Evolutionary conservation across 2,888 invertebrate genomes (phyloP).

Genomic region (Apeira syringaria): DNA sequence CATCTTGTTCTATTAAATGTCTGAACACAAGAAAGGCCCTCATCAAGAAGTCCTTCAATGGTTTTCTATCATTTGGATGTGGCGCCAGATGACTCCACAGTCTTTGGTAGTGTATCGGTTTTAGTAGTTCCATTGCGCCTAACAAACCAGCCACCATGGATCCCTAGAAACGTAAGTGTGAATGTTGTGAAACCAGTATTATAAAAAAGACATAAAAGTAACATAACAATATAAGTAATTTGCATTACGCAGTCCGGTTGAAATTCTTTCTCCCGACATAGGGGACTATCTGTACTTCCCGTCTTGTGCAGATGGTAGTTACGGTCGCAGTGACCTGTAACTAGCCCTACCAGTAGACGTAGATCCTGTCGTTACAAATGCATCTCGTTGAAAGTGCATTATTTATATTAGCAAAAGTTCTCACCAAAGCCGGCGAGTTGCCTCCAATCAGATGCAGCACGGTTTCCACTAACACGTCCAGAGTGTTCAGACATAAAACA

Average conservation of each 20-base stretch:
- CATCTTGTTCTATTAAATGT: constrained; percentile 90
- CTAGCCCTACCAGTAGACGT: too few species aligned
- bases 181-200: too few species aligned
- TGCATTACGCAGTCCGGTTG: too few species aligned
- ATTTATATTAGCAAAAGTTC: constrained; percentile 23
- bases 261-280: too few species aligned
- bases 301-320: too few species aligned
- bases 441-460: constrained; percentile 92
- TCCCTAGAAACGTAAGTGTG: constrained; percentile 78
- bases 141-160: constrained; percentile 94
- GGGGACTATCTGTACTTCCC: too few species aligned
- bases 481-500: constrained; percentile 89
- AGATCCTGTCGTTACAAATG: too few species aligned
- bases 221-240: too few species aligned
- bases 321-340: too few species aligned
- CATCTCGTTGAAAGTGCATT: not conserved
- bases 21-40: constrained; percentile 91
- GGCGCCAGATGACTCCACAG: constrained; percentile 92
- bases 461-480: constrained; percentile 94
- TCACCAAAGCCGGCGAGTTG: constrained; percentile 87
- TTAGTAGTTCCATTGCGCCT: constrained; percentile 92
- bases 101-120: constrained; percentile 93
- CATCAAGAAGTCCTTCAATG: constrained; percentile 93
- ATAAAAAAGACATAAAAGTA: too few species aligned
- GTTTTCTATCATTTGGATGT: constrained; percentile 88